Base-by-base conservation (phyloP, 2,888 invertebrate genomes). In the Oithona nana region DNA sequence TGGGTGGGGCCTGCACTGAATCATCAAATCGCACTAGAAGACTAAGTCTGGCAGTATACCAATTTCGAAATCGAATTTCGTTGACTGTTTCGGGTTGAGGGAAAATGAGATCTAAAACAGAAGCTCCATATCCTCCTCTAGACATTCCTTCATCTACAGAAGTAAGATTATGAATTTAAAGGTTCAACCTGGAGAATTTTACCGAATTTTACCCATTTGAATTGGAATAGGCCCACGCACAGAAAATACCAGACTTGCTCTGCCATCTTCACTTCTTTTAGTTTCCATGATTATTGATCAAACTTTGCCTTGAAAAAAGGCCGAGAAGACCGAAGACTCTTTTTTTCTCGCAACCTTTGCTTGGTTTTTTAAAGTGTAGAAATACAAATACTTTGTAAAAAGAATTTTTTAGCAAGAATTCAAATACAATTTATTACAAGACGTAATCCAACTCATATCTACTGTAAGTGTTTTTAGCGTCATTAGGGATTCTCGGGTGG, bases 401-500 rank as follows among this genome's bases (percentile, higher is more conserved):
- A n/a, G n/a, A n/a, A n/a, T n/a, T n/a, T n/a, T n/a, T n/a, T n/a
- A n/a, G n/a, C n/a, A n/a, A n/a, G n/a, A n/a, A n/a, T n/a, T n/a
- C n/a, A n/a, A 57, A 59, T n/a, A n/a, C n/a, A n/a, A n/a, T n/a
- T n/a, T n/a, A n/a, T 81, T 84, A 93, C 73, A 93, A 78, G 72
- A 85, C 79, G 73, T 93, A 94, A 76, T 95, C 93, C 72, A 95
- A 76, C 76, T 95, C 94, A 73, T 92, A 90, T 74, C 94, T 80
- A 68, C 86, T 80, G 72, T 85, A 95, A 70, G 88, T 86, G 76
- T 93, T 94, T 75, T 88, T 89, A 63, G 90, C 88, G 74, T 95
- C 95, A 73, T 97, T 92, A 67, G 84, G 83, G 73, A 98, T 87
- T 68, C 94, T 78, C n/a, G 98, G 97, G 75, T 94, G 99, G 20